A percentile compares a stretch with the other conserved stretches of the same genome.
Evolutionary conservation across 92 coral and sea anemone species (phyloP).

Genomic region (Galaxea fascicularis): DNA sequence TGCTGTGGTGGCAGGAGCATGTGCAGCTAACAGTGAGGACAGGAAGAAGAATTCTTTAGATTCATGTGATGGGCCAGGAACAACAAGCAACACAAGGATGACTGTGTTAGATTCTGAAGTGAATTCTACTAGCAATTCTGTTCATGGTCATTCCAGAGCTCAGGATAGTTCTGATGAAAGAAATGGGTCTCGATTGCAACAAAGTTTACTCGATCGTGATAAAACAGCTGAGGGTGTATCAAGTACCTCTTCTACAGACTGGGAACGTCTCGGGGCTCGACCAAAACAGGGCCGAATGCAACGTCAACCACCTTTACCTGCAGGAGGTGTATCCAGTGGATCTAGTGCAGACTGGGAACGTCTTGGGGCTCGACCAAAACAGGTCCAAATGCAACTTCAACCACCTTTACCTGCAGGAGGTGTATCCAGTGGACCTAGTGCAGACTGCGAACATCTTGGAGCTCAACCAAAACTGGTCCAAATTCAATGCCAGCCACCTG

Average conservation of each 20-base stretch:
- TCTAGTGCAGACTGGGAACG: too few relatives aligned
- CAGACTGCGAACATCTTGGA: conserved; percentile 18
- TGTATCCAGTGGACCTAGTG: not conserved
- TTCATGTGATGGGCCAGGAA: not conserved
- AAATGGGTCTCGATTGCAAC: not conserved
- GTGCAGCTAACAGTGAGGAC: not conserved
- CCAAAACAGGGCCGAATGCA: not conserved
- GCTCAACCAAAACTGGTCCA: conserved; percentile 28
- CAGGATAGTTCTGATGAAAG: not conserved
- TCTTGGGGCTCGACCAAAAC: too few relatives aligned
- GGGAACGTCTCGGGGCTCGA: too few relatives aligned
- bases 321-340: not conserved
- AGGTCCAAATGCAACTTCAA: not conserved
- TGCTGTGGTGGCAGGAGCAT: not conserved
- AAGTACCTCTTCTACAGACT: not conserved
- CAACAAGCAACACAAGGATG: not conserved
- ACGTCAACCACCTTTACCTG: not conserved
- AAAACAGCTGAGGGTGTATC: not conserved
- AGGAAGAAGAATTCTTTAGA: not conserved
- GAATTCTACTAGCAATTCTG: not conserved
- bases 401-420: not conserved
- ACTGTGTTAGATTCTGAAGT: not conserved
- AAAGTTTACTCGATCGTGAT: not conserved
- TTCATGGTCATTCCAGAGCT: not conserved
- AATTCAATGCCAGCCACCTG: not conserved